Conservation (phyloP, 2,113 vertebrate genomes). For the Leiothrix lutea region DNA sequence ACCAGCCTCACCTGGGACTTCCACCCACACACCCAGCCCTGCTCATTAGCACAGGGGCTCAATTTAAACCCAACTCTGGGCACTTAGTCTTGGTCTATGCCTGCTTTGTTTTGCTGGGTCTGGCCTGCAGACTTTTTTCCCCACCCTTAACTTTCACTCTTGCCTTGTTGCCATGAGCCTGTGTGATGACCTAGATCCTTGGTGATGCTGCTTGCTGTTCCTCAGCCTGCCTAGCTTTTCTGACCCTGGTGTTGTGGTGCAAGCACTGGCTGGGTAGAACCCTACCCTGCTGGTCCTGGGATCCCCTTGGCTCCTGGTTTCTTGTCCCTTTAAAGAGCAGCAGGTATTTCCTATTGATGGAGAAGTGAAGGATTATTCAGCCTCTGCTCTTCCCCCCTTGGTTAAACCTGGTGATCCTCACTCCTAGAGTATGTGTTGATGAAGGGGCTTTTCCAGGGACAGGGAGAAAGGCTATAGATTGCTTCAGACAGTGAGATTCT, state of each 20-base stretch:
- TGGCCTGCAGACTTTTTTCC: accelerated
- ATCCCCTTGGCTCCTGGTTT: background rate
- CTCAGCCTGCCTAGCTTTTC: background rate
- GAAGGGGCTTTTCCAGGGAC: background rate
- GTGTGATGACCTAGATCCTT: background rate
- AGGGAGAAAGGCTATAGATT: background rate
- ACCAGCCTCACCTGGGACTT: background rate
- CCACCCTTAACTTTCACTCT: background rate
- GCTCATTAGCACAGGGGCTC: background rate
- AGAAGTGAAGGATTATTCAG: background rate
- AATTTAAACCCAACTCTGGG: background rate
- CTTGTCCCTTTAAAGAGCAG: background rate
- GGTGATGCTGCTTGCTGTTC: background rate
- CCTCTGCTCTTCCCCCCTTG: background rate
- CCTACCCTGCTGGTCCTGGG: background rate
- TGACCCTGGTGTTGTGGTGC: background rate
- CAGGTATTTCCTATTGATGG: background rate
- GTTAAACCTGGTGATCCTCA: background rate
- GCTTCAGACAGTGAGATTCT: background rate
- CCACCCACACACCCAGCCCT: accelerated
- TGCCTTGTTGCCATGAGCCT: accelerated
- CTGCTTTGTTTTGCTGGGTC: accelerated
- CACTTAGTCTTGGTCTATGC: accelerated
- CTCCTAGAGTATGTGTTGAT: background rate
- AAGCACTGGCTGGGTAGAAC: background rate